phyloP scores from a whole-genome alignment of 2,888 invertebrate genomes.

The Pachydiplax longipennis region DNA sequence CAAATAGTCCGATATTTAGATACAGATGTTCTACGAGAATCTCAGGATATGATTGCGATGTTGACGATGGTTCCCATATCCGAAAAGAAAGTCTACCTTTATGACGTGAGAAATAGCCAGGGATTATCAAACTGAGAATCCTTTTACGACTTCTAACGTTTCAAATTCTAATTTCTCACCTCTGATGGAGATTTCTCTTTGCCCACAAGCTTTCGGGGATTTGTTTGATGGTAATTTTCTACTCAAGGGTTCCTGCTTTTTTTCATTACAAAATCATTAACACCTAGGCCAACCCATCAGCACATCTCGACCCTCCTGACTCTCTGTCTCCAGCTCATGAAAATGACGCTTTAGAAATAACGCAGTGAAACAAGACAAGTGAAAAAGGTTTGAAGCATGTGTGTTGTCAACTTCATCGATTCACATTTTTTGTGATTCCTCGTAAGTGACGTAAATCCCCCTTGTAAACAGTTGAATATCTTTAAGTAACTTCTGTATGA shows the following conservation, averaged over 20 bases:
- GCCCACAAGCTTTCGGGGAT: background rate
- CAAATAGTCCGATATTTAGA: too few relatives aligned
- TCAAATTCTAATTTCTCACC: constrained; percentile 21
- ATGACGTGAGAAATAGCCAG: background rate
- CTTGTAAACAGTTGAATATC: too few relatives aligned
- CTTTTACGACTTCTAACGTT: constrained; percentile 17
- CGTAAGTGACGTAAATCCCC: too few relatives aligned
- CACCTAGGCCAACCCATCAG: constrained; percentile 4
- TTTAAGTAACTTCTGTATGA: too few relatives aligned
- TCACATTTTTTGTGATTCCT: too few relatives aligned
- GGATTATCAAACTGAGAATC: background rate
- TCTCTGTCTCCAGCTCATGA: background rate
- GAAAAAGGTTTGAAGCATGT: too few relatives aligned
- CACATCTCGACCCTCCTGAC: background rate
- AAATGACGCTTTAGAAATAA: background rate
- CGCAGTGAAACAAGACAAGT: too few relatives aligned
- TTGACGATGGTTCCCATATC: background rate
- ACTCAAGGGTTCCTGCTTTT: background rate
- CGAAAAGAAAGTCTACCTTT: background rate
- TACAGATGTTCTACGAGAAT: too few relatives aligned
- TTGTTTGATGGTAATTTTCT: constrained; percentile 5
- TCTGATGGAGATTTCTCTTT: background rate
- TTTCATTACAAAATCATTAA: background rate
- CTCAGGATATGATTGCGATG: too few relatives aligned
- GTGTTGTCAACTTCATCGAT: too few relatives aligned